Percentiles rank a stretch among this genome's conserved stretches.
These are phyloP conservation scores for Chelidonichthys spinosus DNA, from an alignment of 2,797 vertebrate species.

Conservation along the genomic window DNA sequence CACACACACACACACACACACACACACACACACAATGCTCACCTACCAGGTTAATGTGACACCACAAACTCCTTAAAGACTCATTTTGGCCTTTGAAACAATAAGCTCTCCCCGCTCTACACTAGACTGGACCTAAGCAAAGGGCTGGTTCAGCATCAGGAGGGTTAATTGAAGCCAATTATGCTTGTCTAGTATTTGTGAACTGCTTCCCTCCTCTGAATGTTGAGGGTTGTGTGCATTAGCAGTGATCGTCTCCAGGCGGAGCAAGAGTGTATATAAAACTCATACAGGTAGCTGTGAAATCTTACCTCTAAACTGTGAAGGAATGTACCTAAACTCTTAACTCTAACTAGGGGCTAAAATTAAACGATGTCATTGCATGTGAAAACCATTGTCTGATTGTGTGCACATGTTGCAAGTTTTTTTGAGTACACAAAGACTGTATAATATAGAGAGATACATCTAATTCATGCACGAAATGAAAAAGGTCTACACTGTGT, in stretches of 20 bases:
- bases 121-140: slow-evolving; percentile 1
- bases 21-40: slow-evolving; percentile 13
- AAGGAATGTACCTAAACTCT: too few relatives aligned
- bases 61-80: slow-evolving; percentile 44
- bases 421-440: neutral
- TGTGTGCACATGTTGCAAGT: neutral
- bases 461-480: too few relatives aligned
- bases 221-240: neutral
- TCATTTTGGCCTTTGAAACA: slow-evolving; percentile 45
- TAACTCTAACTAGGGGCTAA: too few relatives aligned
- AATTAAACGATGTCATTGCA: too few relatives aligned
- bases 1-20: slow-evolving; percentile 29
- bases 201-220: neutral
- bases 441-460: neutral
- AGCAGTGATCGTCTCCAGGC: neutral
- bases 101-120: slow-evolving; percentile 39
- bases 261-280: neutral
- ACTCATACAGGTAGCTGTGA: slow-evolving; percentile 13
- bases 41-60: slow-evolving; percentile 62
- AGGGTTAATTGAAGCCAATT: neutral
- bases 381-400: too few relatives aligned
- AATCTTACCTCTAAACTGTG: neutral
- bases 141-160: neutral
- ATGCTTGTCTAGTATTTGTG: neutral
- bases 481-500: neutral